Evolutionary conservation across 2,888 invertebrate genomes (phyloP), one percentile per base, ranked within the genome.

Genomic region (Magallana nippona): DNA sequence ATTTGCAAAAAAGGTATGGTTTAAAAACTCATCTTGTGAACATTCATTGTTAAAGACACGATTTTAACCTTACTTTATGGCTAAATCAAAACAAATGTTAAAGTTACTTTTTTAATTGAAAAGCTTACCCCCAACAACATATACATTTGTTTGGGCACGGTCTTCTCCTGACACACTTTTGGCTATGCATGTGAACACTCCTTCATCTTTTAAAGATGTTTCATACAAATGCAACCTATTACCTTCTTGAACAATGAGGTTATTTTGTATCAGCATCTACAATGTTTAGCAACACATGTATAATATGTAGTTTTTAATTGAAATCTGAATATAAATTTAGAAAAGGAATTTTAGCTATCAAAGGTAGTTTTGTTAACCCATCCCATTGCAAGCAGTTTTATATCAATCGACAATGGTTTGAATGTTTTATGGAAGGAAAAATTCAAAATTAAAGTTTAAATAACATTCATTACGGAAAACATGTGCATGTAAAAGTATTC

Each of bases 51-150:
- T n/a, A n/a, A n/a, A n/a, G n/a, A n/a, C n/a, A n/a, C n/a, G n/a
- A n/a, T n/a, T n/a, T n/a, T 27, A 27, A 27, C 1, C 27, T 27
- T 27, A 2, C 2, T 27, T 2, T 27, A 27, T 27, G 27, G 2
- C 27, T 27, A 27, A 27, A 1, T 27, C 27, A 27, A 27, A 27
- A 27, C 1, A 27, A 27, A 27, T 27, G 27, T 27, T 27, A 1
- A 27, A 27, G 27, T 27, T 27, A 27, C 27, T 27, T 27, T 27
- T 60, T 15, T 15, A n/a, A 2, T 60, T 0, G 0, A 60, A 17
- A 60, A 60, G 10, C 78, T 78, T 78, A 78, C 78, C 55, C 11
- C 78, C 78, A 15, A 78, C 78, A 10, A 78, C 78, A 11, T 78
- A 56, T 2, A 78, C 55, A 15, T 78, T 78, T 11, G 55, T 55